Conservation (phyloP, 1,140 invertebrate species). For the Hirudo medicinalis region DNA sequence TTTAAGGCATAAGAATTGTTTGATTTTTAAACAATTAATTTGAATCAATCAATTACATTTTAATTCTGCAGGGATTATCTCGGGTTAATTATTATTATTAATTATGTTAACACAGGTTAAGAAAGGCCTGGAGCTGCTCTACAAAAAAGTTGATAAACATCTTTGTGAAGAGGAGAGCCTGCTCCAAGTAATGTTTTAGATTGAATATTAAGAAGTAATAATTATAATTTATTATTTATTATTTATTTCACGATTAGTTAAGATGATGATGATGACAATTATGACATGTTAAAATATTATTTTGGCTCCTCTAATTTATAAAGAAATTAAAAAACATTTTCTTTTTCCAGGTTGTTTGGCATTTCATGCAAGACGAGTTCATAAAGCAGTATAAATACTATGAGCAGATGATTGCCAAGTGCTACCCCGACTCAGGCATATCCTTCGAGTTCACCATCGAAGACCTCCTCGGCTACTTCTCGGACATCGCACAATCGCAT, state of each 20-base stretch:
- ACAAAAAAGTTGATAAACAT: slow-evolving; percentile 94
- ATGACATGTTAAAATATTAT: neutral
- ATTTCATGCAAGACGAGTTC: slow-evolving; percentile 98
- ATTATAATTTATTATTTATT: neutral
- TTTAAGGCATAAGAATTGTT: too few relatives aligned
- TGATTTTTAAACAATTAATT: too few relatives aligned
- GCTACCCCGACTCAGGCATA: slow-evolving; percentile 90
- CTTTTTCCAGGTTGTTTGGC: slow-evolving; percentile 74
- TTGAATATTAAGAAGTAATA: neutral
- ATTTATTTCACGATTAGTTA: neutral
- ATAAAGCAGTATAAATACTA: slow-evolving; percentile 89
- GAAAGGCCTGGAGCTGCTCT: slow-evolving; percentile 82
- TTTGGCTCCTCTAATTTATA: neutral
- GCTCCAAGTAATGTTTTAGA: slow-evolving; percentile 54
- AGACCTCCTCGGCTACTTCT: slow-evolving; percentile 90
- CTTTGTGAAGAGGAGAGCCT: slow-evolving; percentile 85
- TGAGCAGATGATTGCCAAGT: slow-evolving; percentile 80
- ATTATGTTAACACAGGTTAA: slow-evolving; percentile 52
- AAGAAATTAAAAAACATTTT: slow-evolving; percentile 15
- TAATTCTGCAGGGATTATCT: too few relatives aligned
- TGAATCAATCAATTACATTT: too few relatives aligned
- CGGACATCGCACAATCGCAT: slow-evolving; percentile 92
- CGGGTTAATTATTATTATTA: neutral
- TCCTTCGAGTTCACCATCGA: slow-evolving; percentile 87
- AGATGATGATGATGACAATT: too few relatives aligned